These are phyloP conservation scores for Cervus canadensis DNA, from an alignment of 2,113 vertebrate species.

Conservation along the genomic window DNA sequence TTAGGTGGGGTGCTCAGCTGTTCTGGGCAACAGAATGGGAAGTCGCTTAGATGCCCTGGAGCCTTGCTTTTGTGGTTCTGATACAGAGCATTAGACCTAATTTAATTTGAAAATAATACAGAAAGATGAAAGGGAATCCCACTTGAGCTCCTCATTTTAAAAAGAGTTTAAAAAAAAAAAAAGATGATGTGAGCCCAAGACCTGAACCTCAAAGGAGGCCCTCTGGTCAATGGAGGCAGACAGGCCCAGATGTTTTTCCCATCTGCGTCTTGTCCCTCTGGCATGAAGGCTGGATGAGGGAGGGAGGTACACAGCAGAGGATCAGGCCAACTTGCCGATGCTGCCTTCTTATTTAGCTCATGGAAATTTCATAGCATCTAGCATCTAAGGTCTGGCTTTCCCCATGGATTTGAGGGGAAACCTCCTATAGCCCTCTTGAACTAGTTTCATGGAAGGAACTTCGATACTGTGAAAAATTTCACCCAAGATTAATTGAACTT, in stretches of 20 bases:
- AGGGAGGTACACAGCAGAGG: not conserved
- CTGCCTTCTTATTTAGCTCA: conserved; percentile 42
- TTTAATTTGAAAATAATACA: conserved; percentile 71
- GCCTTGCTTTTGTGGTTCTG: conserved; percentile 46
- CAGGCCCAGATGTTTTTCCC: conserved; percentile 56
- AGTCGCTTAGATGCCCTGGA: not conserved
- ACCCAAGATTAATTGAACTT: conserved; percentile 67
- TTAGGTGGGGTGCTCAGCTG: conserved; percentile 19
- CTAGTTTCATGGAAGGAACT: conserved; percentile 48
- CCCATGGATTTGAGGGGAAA: conserved; percentile 40
- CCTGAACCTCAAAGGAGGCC: conserved; percentile 49
- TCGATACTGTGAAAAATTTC: conserved; percentile 60
- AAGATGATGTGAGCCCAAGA: conserved; percentile 4
- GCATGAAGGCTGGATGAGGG: not conserved
- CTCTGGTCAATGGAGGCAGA: not conserved
- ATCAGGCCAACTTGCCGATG: not conserved
- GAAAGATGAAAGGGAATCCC: conserved; percentile 72
- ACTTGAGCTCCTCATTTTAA: conserved; percentile 68
- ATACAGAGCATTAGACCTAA: conserved; percentile 48
- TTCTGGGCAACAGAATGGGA: not conserved
- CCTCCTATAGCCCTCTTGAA: conserved; percentile 52
- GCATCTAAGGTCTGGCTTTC: not conserved
- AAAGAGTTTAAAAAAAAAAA: conserved; percentile 34
- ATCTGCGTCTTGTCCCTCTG: conserved; percentile 57
- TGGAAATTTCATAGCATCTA: conserved; percentile 55